phyloP scores from a whole-genome alignment of 2,888 invertebrate species.

The Flexamia atlantica region DNA sequence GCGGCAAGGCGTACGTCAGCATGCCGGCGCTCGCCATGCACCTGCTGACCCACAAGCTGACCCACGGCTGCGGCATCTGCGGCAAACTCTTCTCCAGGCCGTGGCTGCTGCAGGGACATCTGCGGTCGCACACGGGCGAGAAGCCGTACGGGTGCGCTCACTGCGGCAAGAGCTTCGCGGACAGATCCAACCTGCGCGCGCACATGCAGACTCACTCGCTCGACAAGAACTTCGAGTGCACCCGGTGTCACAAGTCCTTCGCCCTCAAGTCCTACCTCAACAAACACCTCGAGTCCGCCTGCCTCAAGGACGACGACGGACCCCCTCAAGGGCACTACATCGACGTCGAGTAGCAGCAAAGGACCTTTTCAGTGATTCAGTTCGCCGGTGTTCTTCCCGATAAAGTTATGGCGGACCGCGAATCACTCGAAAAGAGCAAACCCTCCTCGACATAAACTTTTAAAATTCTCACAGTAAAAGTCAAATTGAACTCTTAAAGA shows the following conservation, averaged over 20 bases:
- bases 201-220: slow-evolving; percentile 97
- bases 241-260: slow-evolving; percentile 93
- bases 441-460: background rate
- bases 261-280: slow-evolving; percentile 97
- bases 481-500: background rate
- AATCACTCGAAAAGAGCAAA: slow-evolving; percentile 26
- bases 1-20: slow-evolving; percentile 97
- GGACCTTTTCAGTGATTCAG: slow-evolving; percentile 69
- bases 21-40: slow-evolving; percentile 99
- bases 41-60: slow-evolving; percentile 93
- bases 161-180: slow-evolving; percentile 97
- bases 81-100: slow-evolving; percentile 97
- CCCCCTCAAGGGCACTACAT: slow-evolving; percentile 56
- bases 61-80: slow-evolving; percentile 95
- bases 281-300: slow-evolving; percentile 96
- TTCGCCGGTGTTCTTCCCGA: slow-evolving; percentile 66
- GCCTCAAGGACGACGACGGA: slow-evolving; percentile 75
- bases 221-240: slow-evolving; percentile 93
- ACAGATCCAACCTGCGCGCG: slow-evolving; percentile 94
- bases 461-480: background rate
- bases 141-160: slow-evolving; percentile 96
- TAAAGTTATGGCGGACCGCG: slow-evolving; percentile 35
- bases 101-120: slow-evolving; percentile 93
- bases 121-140: slow-evolving; percentile 94
- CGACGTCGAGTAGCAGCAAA: slow-evolving; percentile 69